Base-by-base conservation (phyloP, 37 sponge, comb jelly and placozoan species). In the Eunapius fragilis region DNA sequence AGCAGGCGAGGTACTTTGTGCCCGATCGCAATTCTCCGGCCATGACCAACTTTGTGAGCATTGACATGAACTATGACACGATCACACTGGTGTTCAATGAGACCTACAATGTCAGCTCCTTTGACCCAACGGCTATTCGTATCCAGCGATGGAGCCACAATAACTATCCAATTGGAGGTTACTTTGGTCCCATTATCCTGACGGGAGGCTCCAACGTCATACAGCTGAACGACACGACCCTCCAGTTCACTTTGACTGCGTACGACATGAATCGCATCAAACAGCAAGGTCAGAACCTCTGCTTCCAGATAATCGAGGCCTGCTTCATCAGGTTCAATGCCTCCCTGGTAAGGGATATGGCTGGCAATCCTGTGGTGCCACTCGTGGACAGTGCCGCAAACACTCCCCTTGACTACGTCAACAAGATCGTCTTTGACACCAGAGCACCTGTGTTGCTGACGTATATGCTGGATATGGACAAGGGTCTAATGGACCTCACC, bases 61-160 rank as follows among this genome's bases (percentile, higher is more conserved):
- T 97, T 74, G 91, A 94, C 79, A 70, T 92, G 14, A 79, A 37
- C 14, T 50, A 71, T 24, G 91, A 97, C 25, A 79, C 50, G 4
- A 75, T 95, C 19, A 75, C 70, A 17, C 49, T 97, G 6, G 25
- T 45, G 6, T 97, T 97, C 47, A 84, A 76, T 86, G 97, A 97
- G 34, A 95, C 95, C 0, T 67, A 92, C n/a, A 97, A 97, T 48
- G 80, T 97, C 24, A 87, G 86, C 25, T 83, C 95, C 25, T 94
- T 97, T 80, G 95, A 97, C 74, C 97, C 97, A n/a, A 80, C 89
- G 6, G 89, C 90, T 41, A 92, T 97, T 75, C 89, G 93, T 12
- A 28, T 97, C 0, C 91, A 91, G 48, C 71, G 88, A 58, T 96
- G 94, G 94, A 93, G 89, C 0, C 86, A 80, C 67, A 83, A 94